These are phyloP conservation scores for Hirtodrosophila histrioides DNA, from an alignment of 2,888 invertebrate species.

Conservation along the genomic window DNA sequence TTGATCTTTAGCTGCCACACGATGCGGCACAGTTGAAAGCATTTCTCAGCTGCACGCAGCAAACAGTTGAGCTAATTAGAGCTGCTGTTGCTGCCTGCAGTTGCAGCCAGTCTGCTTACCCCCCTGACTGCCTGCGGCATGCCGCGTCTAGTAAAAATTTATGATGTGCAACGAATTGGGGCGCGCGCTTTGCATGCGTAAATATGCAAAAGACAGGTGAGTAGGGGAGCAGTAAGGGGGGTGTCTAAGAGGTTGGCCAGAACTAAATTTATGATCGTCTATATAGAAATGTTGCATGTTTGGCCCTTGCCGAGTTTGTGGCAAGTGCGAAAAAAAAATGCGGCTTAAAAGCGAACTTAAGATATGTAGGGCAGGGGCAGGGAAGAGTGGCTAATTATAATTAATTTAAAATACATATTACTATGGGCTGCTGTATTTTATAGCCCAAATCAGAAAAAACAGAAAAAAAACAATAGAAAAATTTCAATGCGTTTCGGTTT, in stretches of 20 bases:
- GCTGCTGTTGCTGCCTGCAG: constrained; percentile 26
- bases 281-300: constrained; percentile 40
- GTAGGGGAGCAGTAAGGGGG: constrained; percentile 14
- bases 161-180: constrained; percentile 78
- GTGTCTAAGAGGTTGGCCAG: not conserved
- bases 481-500: constrained; percentile 1
- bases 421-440: too few species aligned
- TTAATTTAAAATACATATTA: too few species aligned
- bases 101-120: constrained; percentile 2
- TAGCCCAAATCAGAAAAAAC: too few species aligned
- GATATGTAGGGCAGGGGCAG: constrained; percentile 15
- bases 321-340: constrained; percentile 50
- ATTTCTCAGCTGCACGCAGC: constrained; percentile 66
- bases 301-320: not conserved
- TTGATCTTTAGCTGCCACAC: constrained; percentile 77
- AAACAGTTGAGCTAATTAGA: constrained; percentile 75
- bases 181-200: constrained; percentile 61
- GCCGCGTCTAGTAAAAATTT: constrained; percentile 66
- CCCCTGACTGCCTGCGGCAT: not conserved
- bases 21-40: constrained; percentile 74
- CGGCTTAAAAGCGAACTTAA: constrained; percentile 48
- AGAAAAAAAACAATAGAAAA: not conserved
- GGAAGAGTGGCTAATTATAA: not conserved
- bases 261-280: constrained; percentile 50
- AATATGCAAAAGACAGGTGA: constrained; percentile 66